Conservation (phyloP, 2,113 vertebrate genomes). For the Halcyon senegalensis region DNA sequence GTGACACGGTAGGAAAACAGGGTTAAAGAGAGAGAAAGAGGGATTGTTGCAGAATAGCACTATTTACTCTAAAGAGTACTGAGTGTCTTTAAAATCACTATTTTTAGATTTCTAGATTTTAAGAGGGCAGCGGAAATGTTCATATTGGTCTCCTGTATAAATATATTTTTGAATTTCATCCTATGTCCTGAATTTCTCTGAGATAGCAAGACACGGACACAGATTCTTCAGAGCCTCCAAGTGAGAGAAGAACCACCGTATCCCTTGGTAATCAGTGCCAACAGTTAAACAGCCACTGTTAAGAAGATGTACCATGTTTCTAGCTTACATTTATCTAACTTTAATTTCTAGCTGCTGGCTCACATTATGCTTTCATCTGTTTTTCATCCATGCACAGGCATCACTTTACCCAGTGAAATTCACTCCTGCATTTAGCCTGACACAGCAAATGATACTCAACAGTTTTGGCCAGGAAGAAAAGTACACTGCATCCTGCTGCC, state of each 20-base stretch:
- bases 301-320: neutral
- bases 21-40: neutral
- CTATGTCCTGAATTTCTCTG: neutral
- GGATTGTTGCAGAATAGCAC: neutral
- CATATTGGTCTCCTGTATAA: neutral
- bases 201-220: neutral
- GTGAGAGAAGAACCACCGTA: neutral
- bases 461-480: neutral
- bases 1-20: neutral
- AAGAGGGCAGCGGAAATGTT: neutral
- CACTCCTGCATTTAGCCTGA: neutral
- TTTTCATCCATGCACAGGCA: constrained; percentile 5
- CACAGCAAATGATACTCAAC: neutral
- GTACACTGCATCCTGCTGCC: neutral
- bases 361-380: neutral
- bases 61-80: neutral
- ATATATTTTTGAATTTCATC: neutral
- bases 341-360: neutral
- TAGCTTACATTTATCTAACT: neutral
- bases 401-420: neutral
- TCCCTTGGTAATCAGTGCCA: neutral
- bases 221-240: neutral
- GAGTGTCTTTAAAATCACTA: neutral
- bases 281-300: neutral
- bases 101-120: neutral